phyloP scores from a whole-genome alignment of 2,888 invertebrate species.

The Archips xylosteana region DNA sequence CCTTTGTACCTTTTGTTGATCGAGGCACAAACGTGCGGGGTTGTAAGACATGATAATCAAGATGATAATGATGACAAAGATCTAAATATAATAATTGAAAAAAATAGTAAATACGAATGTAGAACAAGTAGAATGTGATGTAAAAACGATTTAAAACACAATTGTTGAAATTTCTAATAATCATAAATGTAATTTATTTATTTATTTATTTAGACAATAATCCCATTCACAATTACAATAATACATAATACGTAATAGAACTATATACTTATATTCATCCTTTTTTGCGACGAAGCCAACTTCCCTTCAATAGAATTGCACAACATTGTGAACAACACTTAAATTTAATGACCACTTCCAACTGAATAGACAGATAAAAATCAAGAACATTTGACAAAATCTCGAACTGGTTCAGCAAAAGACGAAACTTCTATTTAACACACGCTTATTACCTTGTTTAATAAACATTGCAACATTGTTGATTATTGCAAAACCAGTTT shows the following conservation, averaged over 20 bases:
- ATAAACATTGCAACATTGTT: conserved; percentile 84
- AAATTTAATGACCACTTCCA: conserved; percentile 40
- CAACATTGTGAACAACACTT: conserved; percentile 35
- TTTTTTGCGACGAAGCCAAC: neutral
- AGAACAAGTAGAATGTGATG: neutral
- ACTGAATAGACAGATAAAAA: conserved; percentile 40
- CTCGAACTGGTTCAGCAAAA: conserved; percentile 43
- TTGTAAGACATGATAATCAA: conserved; percentile 32
- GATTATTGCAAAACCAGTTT: conserved; percentile 74
- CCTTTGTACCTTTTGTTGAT: conserved; percentile 32
- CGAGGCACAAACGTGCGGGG: conserved; percentile 16
- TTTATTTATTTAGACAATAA: no score
- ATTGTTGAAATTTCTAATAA: neutral
- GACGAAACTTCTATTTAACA: conserved; percentile 53
- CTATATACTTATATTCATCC: no score
- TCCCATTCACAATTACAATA: no score
- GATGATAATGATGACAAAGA: conserved; percentile 16
- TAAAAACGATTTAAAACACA: neutral
- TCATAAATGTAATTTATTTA: no score
- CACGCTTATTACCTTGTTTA: conserved; percentile 81
- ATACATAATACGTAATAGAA: no score
- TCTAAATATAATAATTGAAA: neutral
- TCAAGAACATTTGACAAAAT: conserved; percentile 34
- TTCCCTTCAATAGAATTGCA: conserved; percentile 15
- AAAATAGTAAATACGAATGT: neutral